phyloP scores from a whole-genome alignment of 2,888 invertebrate genomes.

The Xylophagus ater region DNA sequence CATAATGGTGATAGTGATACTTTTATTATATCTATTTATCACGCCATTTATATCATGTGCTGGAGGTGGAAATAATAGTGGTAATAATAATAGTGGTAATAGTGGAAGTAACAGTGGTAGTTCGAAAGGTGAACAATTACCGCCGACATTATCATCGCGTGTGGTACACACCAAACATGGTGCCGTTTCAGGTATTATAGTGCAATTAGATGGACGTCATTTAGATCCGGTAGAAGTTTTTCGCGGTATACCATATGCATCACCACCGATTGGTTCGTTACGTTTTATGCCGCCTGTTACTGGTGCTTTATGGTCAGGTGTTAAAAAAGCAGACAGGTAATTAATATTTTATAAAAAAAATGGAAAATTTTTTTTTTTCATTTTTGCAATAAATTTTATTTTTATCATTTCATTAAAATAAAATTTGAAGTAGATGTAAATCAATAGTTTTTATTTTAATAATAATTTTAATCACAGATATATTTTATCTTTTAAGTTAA shows the following conservation, averaged over 20 bases:
- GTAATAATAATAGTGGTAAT: conserved; percentile 20
- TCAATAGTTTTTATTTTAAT: too few species aligned
- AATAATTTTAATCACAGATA: too few species aligned
- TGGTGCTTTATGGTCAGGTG: conserved; percentile 83
- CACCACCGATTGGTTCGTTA: conserved; percentile 76
- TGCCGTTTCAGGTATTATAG: conserved; percentile 74
- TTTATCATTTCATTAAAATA: neutral
- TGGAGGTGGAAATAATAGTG: conserved; percentile 24
- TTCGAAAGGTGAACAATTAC: conserved; percentile 32
- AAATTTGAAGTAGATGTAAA: too few species aligned
- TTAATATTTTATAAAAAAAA: too few species aligned
- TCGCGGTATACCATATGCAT: conserved; percentile 88
- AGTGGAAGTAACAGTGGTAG: conserved; percentile 26
- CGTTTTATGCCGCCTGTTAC: conserved; percentile 95
- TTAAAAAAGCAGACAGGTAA: conserved; percentile 69
- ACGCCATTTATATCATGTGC: conserved; percentile 25
- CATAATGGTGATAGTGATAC: conserved; percentile 39
- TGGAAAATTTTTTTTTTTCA: conserved; percentile 11
- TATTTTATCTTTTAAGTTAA: too few species aligned
- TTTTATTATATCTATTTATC: conserved; percentile 25
- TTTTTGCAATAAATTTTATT: neutral
- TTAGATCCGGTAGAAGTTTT: conserved; percentile 86
- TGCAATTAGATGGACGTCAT: conserved; percentile 67
- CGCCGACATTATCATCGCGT: conserved; percentile 58
- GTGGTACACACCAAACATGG: conserved; percentile 82